A percentile compares a stretch with the other conserved stretches of the same genome.
Evolutionary conservation across 2,797 vertebrate species (phyloP).

Genomic region (Poecilia gillii): DNA sequence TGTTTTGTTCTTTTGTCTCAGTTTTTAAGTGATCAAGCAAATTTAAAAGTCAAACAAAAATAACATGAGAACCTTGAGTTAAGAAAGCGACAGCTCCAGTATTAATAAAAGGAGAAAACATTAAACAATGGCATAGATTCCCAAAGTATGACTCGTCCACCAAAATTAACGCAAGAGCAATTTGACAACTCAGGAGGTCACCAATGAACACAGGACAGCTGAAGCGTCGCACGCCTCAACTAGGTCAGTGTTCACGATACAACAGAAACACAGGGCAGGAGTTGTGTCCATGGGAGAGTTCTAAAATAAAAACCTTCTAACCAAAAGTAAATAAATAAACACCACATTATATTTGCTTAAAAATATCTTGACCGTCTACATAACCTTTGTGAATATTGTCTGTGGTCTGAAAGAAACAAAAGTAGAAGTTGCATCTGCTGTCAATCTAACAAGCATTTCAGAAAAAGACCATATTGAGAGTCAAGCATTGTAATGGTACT

Average conservation of each 20-base stretch:
- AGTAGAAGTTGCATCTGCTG: background rate
- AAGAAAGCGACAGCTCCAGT: background rate
- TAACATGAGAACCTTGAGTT: background rate
- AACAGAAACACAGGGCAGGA: background rate
- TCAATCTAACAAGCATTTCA: background rate
- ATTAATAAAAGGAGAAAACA: background rate
- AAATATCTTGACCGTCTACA: background rate
- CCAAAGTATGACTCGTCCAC: background rate
- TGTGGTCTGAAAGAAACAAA: background rate
- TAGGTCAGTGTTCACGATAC: background rate
- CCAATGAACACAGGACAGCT: background rate
- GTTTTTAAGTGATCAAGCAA: background rate
- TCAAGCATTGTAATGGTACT: background rate
- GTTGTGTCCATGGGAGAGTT: background rate
- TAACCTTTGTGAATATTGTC: too few relatives aligned
- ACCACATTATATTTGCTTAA: background rate
- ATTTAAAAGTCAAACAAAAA: background rate
- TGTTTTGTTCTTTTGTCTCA: background rate
- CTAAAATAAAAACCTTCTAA: background rate
- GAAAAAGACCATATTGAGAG: background rate
- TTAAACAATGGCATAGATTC: background rate
- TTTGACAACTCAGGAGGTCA: background rate
- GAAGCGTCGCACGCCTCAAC: background rate
- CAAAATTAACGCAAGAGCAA: background rate
- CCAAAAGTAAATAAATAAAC: background rate